A percentile compares a stretch with the other conserved stretches of the same genome.
Conservation (phyloP, 2,888 invertebrate species). For the Dryobotodes eremita region DNA sequence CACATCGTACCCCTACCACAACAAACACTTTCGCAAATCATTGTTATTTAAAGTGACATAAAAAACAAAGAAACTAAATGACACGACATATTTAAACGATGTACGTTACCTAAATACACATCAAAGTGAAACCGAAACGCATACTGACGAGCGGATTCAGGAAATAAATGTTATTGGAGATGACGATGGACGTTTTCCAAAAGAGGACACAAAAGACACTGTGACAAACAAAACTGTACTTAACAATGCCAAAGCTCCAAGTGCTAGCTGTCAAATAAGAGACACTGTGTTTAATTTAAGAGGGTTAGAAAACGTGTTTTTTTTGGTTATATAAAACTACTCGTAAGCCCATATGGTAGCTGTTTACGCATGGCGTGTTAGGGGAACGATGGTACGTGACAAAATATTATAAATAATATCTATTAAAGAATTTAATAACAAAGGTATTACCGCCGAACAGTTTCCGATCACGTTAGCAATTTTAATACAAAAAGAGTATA, state of each 20-base stretch:
- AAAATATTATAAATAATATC: slow-evolving; percentile 71
- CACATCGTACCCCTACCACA: slow-evolving; percentile 34
- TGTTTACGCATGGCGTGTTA: slow-evolving; percentile 67
- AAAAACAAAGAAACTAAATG: slow-evolving; percentile 72
- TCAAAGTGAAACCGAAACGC: slow-evolving; percentile 75
- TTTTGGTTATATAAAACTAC: slow-evolving; percentile 46
- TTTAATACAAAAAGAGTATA: slow-evolving; percentile 65
- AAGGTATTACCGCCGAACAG: slow-evolving; percentile 66
- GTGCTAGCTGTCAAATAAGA: slow-evolving; percentile 40
- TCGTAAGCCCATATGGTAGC: slow-evolving; percentile 58
- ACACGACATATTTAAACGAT: slow-evolving; percentile 75
- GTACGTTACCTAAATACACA: slow-evolving; percentile 75
- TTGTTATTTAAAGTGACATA: slow-evolving; percentile 66
- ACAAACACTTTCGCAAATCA: slow-evolving; percentile 76
- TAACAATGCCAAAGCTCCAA: slow-evolving; percentile 37
- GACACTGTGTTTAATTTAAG: slow-evolving; percentile 40
- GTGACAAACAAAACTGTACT: slow-evolving; percentile 49
- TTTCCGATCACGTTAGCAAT: slow-evolving; percentile 71
- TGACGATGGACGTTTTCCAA: slow-evolving; percentile 61
- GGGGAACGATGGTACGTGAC: slow-evolving; percentile 72
- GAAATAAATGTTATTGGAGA: slow-evolving; percentile 64
- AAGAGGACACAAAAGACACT: slow-evolving; percentile 55
- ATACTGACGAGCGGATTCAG: slow-evolving; percentile 68
- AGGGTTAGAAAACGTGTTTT: slow-evolving; percentile 29
- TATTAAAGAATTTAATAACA: slow-evolving; percentile 72